Base-by-base conservation (phyloP, 1,140 invertebrate genomes). In the Trichonephila clavipes region DNA sequence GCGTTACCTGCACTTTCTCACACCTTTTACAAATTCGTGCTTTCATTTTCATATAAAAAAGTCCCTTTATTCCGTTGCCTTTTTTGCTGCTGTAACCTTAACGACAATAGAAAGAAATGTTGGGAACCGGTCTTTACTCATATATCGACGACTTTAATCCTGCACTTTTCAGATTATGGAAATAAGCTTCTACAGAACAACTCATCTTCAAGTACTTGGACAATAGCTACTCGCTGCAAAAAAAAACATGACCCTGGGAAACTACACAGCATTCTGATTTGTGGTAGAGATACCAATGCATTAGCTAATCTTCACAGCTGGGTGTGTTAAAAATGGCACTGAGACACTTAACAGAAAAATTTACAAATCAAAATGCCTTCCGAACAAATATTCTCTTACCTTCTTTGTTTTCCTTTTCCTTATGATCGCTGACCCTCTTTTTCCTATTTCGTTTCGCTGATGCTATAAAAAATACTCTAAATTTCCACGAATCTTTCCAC, bases 131-230 rank as follows among this genome's bases (percentile, higher is more conserved):
- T 88, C 86, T 64, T 40, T 59, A 21, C 24, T 64, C 14, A 34
- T n/a, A 64, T 40, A 88, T 62, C n/a, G 64, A 24, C n/a, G 64
- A 24, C 24, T 61, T 16, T 88, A 64, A 64, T 88, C 82, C 82
- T 83, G 8, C 62, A 61, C 59, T 64, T 88, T 64, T 40, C 82
- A 51, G 82, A 62, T 88, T 88, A 88, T 88, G 86, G 86, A 88
- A 88, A 88, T 88, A 40, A 66, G 59, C 59, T 10, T 64, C 86
- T 64, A 16, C 86, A 24, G 51, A 58, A 58, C 51, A 40, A n/a
- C 61, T n/a, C 82, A 83, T 88, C 61, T 88, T 64, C 82, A 64
- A 88, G 62, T 88, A 34, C 19, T 40, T 19, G 62, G 28, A 88
- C 86, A 88, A 88, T 88, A 64, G 61, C 51, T 44, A 64, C 59